These are phyloP conservation scores for Spea multiplicata DNA, from an alignment of 2,113 vertebrate species.

Conservation along the genomic window DNA sequence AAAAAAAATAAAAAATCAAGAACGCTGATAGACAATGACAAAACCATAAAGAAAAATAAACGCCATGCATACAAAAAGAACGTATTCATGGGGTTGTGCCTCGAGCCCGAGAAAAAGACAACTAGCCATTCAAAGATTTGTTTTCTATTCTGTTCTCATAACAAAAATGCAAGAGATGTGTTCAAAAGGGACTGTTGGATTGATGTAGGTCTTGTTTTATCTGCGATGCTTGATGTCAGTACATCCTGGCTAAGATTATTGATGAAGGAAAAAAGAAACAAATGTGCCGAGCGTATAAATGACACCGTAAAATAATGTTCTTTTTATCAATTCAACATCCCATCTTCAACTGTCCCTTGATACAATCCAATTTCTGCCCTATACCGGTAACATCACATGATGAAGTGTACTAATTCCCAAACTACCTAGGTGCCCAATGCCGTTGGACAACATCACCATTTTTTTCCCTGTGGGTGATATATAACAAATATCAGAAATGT, in stretches of 20 bases:
- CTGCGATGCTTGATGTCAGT: not conserved
- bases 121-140: slow-evolving; percentile 17
- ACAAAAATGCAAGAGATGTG: not conserved
- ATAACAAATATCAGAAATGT: no score
- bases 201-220: not conserved
- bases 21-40: slow-evolving; percentile 18
- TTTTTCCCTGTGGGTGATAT: no score
- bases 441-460: no score
- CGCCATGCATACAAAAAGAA: slow-evolving; percentile 12
- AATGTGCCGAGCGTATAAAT: not conserved
- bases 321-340: no score
- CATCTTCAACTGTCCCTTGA: no score
- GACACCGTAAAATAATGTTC: no score
- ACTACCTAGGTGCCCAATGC: no score
- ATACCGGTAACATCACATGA: no score
- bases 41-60: slow-evolving; percentile 35
- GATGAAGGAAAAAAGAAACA: not conserved
- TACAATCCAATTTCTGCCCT: no score
- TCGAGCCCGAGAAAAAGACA: not conserved
- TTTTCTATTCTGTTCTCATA: not conserved
- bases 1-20: slow-evolving; percentile 30
- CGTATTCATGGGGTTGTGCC: slow-evolving; percentile 5
- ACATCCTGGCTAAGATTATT: not conserved
- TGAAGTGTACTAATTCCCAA: no score
- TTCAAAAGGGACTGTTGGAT: not conserved